phyloP scores from a whole-genome alignment of 1,140 invertebrate species.

The Drosophila nannoptera region DNA sequence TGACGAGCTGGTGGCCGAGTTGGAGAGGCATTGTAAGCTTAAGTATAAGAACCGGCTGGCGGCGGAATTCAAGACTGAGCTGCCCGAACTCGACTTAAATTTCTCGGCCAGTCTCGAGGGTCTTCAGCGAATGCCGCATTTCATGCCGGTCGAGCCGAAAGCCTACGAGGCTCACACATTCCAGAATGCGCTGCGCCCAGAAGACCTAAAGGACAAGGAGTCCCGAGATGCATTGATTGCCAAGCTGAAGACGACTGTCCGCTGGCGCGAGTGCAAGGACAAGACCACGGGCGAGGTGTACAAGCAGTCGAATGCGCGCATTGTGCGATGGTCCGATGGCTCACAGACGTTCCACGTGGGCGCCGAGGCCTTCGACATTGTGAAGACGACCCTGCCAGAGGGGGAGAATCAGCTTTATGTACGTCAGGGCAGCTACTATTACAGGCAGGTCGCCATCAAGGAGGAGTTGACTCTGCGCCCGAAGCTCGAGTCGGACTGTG shows the following conservation, averaged over 20 bases:
- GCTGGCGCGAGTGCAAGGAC: conserved; percentile 40
- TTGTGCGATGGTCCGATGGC: conserved; percentile 54
- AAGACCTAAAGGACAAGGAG: conserved; percentile 32
- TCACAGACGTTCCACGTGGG: conserved; percentile 56
- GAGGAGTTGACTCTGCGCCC: conserved; percentile 50
- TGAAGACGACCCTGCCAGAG: conserved; percentile 13
- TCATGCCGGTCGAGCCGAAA: conserved; percentile 26
- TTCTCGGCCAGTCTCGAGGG: background rate
- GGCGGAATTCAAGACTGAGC: conserved; percentile 26
- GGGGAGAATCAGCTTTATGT: conserved; percentile 34
- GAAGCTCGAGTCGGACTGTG: conserved; percentile 46
- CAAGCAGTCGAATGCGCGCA: conserved; percentile 48
- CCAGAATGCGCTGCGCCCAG: background rate
- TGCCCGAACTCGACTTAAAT: conserved; percentile 14
- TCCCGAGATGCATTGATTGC: conserved; percentile 22
- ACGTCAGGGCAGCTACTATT: conserved; percentile 29
- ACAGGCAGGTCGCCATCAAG: conserved; percentile 25
- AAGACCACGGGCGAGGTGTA: background rate
- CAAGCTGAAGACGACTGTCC: conserved; percentile 40
- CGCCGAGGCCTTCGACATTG: conserved; percentile 50
- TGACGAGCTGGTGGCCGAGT: background rate
- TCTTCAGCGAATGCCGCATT: conserved; percentile 37
- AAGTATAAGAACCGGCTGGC: conserved; percentile 22
- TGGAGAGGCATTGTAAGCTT: conserved; percentile 4
- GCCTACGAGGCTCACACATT: conserved; percentile 7